These are phyloP conservation scores for Paralichthys olivaceus DNA, from an alignment of 2,113 vertebrate species.

Conservation along the genomic window DNA sequence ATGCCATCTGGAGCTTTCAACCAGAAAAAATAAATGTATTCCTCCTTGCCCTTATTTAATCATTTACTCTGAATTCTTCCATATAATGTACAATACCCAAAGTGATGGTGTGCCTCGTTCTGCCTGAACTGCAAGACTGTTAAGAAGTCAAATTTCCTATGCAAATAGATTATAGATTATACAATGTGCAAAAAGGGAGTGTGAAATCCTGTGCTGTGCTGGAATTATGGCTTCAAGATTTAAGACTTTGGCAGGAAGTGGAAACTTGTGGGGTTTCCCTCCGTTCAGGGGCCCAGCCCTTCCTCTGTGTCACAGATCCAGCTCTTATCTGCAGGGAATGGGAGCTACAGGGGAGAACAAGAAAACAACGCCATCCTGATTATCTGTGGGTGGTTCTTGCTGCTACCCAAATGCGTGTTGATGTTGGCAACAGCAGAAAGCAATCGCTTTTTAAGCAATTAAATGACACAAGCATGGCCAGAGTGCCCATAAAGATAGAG, in stretches of 20 bases:
- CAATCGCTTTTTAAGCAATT: conserved; percentile 14
- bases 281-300: conserved; percentile 50
- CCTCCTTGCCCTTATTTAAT: neutral
- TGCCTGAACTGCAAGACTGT: neutral
- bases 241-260: conserved; percentile 45
- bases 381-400: conserved; percentile 47
- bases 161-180: conserved; percentile 61
- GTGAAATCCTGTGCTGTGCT: conserved; percentile 32
- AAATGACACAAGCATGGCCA: neutral
- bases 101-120: neutral
- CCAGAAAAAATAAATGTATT: conserved; percentile 18
- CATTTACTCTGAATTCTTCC: conserved; percentile 1
- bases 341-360: conserved; percentile 30
- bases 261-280: conserved; percentile 47
- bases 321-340: conserved; percentile 54
- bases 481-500: neutral
- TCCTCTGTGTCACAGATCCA: conserved; percentile 47
- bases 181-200: neutral
- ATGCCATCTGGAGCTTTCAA: conserved; percentile 4
- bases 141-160: conserved; percentile 45
- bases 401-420: conserved; percentile 37
- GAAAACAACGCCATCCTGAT: conserved; percentile 55
- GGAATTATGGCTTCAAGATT: conserved; percentile 10
- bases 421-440: conserved; percentile 47
- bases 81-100: neutral